Percentiles rank a stretch among this genome's conserved stretches.
Conservation (phyloP, 2,113 vertebrate species). For the Gobio gobio region DNA sequence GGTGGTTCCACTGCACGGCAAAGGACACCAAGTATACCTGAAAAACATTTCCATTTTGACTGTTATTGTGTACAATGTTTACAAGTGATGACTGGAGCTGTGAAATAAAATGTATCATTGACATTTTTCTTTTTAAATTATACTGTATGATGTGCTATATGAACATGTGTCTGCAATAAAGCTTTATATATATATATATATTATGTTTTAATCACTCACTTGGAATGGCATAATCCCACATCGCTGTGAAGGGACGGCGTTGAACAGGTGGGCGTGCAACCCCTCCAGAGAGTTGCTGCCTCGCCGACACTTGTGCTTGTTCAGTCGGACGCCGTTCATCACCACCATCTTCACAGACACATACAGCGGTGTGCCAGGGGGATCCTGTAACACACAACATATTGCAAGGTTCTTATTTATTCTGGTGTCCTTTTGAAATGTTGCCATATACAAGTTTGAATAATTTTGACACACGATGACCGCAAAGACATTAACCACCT, state of each 20-base stretch:
- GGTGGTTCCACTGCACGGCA: not conserved
- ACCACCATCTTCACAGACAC: no score
- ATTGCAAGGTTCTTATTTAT: not conserved
- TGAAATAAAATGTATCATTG: not conserved
- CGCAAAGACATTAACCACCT: conserved; percentile 27
- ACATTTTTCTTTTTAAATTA: not conserved
- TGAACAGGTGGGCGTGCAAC: not conserved
- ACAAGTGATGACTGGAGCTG: not conserved
- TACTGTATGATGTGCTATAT: not conserved
- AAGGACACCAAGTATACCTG: not conserved
- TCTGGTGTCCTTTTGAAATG: not conserved
- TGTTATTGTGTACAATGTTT: not conserved
- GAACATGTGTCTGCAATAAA: not conserved
- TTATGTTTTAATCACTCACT: no score
- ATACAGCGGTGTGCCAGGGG: no score
- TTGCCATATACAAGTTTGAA: no score
- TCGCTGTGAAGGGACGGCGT: not conserved
- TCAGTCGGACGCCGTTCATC: no score
- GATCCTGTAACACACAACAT: not conserved
- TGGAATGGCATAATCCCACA: not conserved
- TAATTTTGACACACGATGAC: not conserved
- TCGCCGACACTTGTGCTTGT: no score
- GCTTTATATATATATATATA: no score
- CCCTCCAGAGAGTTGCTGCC: not conserved
- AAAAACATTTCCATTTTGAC: not conserved